These are phyloP conservation scores for Rana temporaria DNA, from an alignment of 2,113 vertebrate species.

Conservation along the genomic window DNA sequence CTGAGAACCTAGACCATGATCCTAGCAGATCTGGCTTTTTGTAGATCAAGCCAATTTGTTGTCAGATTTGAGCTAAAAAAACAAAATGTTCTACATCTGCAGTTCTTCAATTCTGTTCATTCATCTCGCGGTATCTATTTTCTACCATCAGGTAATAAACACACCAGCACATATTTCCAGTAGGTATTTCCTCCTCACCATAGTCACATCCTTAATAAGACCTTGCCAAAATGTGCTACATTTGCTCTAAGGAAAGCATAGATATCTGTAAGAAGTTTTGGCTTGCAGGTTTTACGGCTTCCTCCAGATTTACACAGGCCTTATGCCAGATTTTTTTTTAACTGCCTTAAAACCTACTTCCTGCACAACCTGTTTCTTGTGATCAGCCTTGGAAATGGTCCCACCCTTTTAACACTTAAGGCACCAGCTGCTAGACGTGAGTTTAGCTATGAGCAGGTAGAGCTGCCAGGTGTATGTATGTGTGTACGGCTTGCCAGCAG, in stretches of 20 bases:
- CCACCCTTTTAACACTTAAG: slow-evolving; percentile 60
- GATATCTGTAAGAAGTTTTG: background rate
- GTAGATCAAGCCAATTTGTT: no score
- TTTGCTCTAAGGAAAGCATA: no score
- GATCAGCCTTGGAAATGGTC: background rate
- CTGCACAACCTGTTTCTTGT: slow-evolving; percentile 64
- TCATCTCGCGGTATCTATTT: no score
- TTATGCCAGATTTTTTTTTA: slow-evolving; percentile 35
- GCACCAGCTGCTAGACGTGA: slow-evolving; percentile 3
- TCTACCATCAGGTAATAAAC: no score
- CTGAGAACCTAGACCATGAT: no score
- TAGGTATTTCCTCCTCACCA: background rate
- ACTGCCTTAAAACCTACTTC: slow-evolving; percentile 20
- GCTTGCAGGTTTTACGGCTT: background rate
- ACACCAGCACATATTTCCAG: background rate
- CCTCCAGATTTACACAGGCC: slow-evolving; percentile 24
- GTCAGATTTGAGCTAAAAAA: no score
- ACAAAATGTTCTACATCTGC: no score
- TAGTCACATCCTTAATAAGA: background rate
- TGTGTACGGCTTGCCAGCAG: slow-evolving; percentile 2
- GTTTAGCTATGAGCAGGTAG: slow-evolving; percentile 23
- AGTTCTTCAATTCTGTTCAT: no score
- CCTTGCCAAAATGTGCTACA: no score
- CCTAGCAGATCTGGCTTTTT: no score
- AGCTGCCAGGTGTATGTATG: slow-evolving; percentile 36